Evolutionary conservation across 2,797 vertebrate genomes (phyloP).

Genomic region (Bovichtus diacanthus): DNA sequence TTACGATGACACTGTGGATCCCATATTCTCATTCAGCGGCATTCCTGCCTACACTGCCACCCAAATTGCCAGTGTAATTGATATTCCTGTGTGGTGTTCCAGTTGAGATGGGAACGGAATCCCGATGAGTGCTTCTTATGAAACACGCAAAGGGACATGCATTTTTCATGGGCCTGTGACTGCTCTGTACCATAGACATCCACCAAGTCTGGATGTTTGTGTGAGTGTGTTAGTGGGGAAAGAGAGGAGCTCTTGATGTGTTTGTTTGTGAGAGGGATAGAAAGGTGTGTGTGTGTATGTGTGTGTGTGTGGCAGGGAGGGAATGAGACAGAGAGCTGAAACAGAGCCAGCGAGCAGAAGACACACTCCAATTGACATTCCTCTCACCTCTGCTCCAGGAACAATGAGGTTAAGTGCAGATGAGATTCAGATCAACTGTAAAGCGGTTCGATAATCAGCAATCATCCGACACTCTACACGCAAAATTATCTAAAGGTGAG

Average conservation of each 20-base stretch:
- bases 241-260: conserved; percentile 60
- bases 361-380: conserved; percentile 81
- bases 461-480: conserved; percentile 76
- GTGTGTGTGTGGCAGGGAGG: neutral
- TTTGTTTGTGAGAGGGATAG: conserved; percentile 61
- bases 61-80: conserved; percentile 78
- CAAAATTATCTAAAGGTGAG: conserved; percentile 80
- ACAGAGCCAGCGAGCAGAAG: conserved; percentile 57
- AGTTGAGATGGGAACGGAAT: conserved; percentile 75
- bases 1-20: conserved; percentile 60
- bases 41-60: conserved; percentile 58
- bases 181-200: conserved; percentile 66
- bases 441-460: conserved; percentile 80
- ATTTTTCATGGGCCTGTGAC: conserved; percentile 82
- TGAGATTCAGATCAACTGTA: conserved; percentile 84
- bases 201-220: conserved; percentile 60
- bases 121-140: conserved; percentile 80
- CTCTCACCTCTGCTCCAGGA: conserved; percentile 79
- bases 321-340: conserved; percentile 48
- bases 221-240: conserved; percentile 46
- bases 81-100: conserved; percentile 80
- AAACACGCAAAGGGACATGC: conserved; percentile 79
- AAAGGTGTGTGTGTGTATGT: conserved; percentile 22
- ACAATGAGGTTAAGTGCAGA: conserved; percentile 83
- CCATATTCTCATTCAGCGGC: conserved; percentile 52